Conservation (phyloP, 2,113 vertebrate species). For the Prionailurus bengalensis region DNA sequence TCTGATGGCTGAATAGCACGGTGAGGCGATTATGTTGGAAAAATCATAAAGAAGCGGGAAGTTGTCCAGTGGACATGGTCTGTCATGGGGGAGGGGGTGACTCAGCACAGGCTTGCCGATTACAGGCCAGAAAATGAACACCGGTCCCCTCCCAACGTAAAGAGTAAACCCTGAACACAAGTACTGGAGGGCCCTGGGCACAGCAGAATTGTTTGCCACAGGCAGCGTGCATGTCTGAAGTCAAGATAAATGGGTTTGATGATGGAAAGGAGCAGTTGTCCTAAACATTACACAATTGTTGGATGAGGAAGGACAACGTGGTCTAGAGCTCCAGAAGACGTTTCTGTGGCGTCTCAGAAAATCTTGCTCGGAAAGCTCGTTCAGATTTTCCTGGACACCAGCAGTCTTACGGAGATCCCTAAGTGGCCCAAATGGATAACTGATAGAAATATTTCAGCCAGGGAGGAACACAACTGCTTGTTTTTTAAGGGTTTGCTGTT, state of each 20-base stretch:
- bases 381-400: slow-evolving; percentile 2
- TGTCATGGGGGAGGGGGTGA: neutral
- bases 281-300: slow-evolving; percentile 60
- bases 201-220: neutral
- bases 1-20: neutral
- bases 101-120: neutral
- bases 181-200: neutral
- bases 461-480: slow-evolving; percentile 50
- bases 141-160: slow-evolving; percentile 40
- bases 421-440: slow-evolving; percentile 38
- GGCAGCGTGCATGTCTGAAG: slow-evolving; percentile 51
- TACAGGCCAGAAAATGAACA: neutral
- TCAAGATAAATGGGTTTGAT: slow-evolving; percentile 59
- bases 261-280: slow-evolving; percentile 35
- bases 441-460: slow-evolving; percentile 55
- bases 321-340: slow-evolving; percentile 49
- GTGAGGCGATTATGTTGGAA: neutral
- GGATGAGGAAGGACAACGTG: slow-evolving; percentile 54
- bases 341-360: slow-evolving; percentile 50
- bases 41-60: slow-evolving; percentile 1
- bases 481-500: slow-evolving; percentile 61
- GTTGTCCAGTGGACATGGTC: neutral
- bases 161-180: slow-evolving; percentile 4
- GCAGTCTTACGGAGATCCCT: slow-evolving; percentile 32
- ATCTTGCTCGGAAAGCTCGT: slow-evolving; percentile 62